phyloP scores from a whole-genome alignment of 1,140 invertebrate genomes.

The Phymorhynchus buccinoides region DNA sequence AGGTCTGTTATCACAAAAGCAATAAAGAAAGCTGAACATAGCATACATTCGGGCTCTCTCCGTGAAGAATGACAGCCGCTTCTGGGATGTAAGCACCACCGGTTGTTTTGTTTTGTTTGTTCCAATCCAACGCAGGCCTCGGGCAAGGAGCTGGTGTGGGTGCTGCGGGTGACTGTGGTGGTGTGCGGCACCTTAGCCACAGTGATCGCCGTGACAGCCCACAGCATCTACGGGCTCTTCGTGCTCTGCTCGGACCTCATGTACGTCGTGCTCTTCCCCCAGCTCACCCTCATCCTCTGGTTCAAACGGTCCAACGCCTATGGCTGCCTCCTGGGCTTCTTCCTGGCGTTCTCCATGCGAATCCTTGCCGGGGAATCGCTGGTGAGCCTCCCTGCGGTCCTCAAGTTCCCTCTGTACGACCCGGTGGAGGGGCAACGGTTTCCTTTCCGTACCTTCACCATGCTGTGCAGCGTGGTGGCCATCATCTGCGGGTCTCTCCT shows the following conservation, averaged over 20 bases:
- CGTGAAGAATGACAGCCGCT: too few species aligned
- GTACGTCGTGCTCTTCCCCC: conserved; percentile 61
- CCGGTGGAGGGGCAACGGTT: conserved; percentile 73
- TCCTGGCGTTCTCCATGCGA: conserved; percentile 88
- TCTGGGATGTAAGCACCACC: too few species aligned
- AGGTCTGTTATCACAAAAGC: too few species aligned
- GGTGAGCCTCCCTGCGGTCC: conserved; percentile 84
- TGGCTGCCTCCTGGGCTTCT: conserved; percentile 86
- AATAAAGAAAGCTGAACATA: too few species aligned
- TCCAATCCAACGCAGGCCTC: too few species aligned
- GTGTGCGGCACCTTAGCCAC: conserved; percentile 54
- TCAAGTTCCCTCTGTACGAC: conserved; percentile 89
- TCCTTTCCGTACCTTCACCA: conserved; percentile 63
- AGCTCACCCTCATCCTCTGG: conserved; percentile 56
- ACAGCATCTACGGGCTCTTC: conserved; percentile 58
- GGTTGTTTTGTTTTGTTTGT: too few species aligned
- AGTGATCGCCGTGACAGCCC: conserved; percentile 54
- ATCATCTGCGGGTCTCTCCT: conserved; percentile 53
- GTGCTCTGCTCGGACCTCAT: conserved; percentile 60
- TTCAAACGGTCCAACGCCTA: conserved; percentile 86
- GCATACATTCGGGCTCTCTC: too few species aligned
- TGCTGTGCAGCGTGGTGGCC: conserved; percentile 48
- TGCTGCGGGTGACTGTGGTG: conserved; percentile 53
- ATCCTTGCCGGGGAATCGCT: conserved; percentile 88
- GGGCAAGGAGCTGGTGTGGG: conserved; percentile 59